These are phyloP conservation scores for Corapipo altera DNA, from an alignment of 2,113 vertebrate genomes.

Conservation along the genomic window DNA sequence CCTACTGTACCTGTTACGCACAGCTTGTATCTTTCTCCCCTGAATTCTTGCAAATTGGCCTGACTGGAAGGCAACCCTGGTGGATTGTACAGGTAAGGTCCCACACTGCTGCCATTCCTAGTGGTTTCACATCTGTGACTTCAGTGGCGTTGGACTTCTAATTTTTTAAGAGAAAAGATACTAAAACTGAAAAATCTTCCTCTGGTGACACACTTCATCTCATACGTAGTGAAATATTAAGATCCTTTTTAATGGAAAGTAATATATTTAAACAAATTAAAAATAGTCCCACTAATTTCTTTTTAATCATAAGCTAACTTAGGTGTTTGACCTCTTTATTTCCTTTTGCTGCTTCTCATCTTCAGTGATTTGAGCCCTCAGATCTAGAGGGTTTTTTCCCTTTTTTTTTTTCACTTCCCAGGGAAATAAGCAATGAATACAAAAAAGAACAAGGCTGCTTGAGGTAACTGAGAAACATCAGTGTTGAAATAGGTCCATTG, in stretches of 20 bases:
- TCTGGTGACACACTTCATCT: slow-evolving; percentile 57
- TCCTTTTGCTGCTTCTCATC: slow-evolving; percentile 38
- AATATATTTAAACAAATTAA: slow-evolving; percentile 67
- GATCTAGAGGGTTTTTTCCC: background rate
- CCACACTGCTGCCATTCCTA: background rate
- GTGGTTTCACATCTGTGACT: background rate
- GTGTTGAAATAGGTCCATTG: background rate
- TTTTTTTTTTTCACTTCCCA: background rate
- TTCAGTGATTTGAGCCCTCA: slow-evolving; percentile 10
- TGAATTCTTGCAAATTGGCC: background rate
- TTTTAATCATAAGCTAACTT: slow-evolving; percentile 65
- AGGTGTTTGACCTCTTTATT: slow-evolving; percentile 59
- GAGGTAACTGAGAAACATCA: slow-evolving; percentile 25
- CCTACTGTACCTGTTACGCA: background rate
- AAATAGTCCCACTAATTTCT: slow-evolving; percentile 66
- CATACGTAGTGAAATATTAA: slow-evolving; percentile 41
- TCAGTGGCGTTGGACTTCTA: background rate
- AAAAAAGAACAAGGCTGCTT: background rate
- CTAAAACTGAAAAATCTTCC: slow-evolving; percentile 22
- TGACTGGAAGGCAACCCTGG: accelerated
- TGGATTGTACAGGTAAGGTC: background rate
- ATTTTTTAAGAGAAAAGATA: background rate
- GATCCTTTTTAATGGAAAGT: slow-evolving; percentile 51
- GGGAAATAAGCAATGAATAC: slow-evolving; percentile 5
- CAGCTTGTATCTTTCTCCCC: accelerated